Evolutionary conservation across 2,113 vertebrate genomes (phyloP), one percentile per base, ranked within the genome.

Genomic region (Gobius niger): DNA sequence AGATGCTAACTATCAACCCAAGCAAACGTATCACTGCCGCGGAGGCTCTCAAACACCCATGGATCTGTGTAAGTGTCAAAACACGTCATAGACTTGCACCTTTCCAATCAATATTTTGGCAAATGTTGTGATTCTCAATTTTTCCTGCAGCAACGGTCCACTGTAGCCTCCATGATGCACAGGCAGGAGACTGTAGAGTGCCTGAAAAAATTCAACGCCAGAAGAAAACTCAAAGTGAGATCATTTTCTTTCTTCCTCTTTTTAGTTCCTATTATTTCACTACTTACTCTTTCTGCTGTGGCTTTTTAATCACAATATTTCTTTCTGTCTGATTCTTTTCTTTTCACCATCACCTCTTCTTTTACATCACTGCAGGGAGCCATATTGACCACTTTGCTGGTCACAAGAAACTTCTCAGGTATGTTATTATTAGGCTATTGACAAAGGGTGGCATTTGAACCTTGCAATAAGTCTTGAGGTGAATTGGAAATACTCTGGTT

Each of bases 391-490:
- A 99, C 97, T 56, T 96, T 99, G 94, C 93, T 99, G 91, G 97
- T 98, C 91, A 99, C 97, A 70, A 96, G 97, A 90, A 99, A 99
- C 91, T 99, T 99, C 87, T 99, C 97, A 97, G 97, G 97, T 98
- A 95, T 73, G 91, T 92, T 82, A 68, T 63, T 68, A 50, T 68
- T 62, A 69, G 72, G 68, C 44, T 50, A 44, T 60, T 60, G 15
- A 44, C 42, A 60, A 60, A 42, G 41, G 40, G 40, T 42, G 60
- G n/a, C 46, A 63, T 47, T 69, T 24, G n/a, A 54, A 34, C 24
- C 24, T 34, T 34, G 24, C 7, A 66, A 40, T 10, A 51, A 15
- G 24, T 12, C 44, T 24, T n/a, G 14, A 54, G n/a, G 16, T 1
- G 34, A 59, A 41, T 59, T 59, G 34, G 24, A 57, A 67, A 41